phyloP scores from a whole-genome alignment of 2,113 vertebrate genomes.

The Apistogramma diplotaenia region DNA sequence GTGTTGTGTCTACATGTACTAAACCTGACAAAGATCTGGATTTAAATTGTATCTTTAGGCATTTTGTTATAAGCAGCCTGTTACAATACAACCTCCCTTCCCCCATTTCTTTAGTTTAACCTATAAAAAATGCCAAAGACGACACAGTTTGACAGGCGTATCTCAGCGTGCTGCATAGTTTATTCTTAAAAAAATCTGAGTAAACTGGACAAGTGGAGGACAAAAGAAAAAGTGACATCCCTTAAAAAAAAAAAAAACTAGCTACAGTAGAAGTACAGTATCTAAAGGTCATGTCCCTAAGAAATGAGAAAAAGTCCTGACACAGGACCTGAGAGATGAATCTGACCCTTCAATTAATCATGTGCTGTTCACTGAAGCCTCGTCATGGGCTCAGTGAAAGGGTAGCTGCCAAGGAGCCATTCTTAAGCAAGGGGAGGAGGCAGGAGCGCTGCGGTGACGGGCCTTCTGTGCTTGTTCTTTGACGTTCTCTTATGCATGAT shows the following conservation, averaged over 20 bases:
- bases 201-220: not conserved
- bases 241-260: not conserved
- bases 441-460: no score
- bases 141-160: not conserved
- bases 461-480: no score
- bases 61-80: not conserved
- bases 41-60: not conserved
- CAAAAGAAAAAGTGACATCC: not conserved
- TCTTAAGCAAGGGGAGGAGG: not conserved
- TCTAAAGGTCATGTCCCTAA: not conserved
- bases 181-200: not conserved
- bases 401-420: not conserved
- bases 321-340: not conserved
- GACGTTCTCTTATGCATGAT: no score
- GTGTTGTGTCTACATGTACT: not conserved
- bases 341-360: not conserved
- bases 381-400: not conserved
- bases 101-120: not conserved
- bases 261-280: not conserved
- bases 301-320: not conserved
- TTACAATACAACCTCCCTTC: not conserved
- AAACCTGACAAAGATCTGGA: not conserved
- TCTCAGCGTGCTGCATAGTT: not conserved
- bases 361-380: not conserved
- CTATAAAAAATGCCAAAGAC: not conserved